Percentiles rank a stretch among this genome's conserved stretches.
These are phyloP conservation scores for Sciurus vulgaris DNA, from an alignment of 2,797 vertebrate species.

Conservation along the genomic window DNA sequence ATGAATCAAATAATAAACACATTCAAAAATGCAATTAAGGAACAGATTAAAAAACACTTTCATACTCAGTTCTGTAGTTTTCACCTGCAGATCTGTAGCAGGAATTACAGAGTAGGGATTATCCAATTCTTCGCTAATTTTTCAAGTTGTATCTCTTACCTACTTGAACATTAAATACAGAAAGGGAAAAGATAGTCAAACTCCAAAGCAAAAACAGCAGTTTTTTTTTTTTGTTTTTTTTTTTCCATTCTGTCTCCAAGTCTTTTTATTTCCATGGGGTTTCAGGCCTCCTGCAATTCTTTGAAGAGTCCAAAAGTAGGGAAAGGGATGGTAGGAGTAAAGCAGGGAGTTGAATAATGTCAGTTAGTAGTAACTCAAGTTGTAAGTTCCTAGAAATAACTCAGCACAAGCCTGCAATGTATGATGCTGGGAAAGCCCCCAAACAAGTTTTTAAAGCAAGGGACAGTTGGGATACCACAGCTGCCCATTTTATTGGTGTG, in stretches of 20 bases:
- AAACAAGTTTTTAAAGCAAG: too few species aligned
- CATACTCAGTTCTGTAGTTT: slow-evolving; percentile 23
- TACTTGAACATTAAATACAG: neutral
- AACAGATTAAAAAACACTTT: neutral
- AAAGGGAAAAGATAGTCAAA: neutral
- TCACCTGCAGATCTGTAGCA: neutral
- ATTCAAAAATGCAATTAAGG: slow-evolving; percentile 56
- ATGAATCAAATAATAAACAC: neutral
- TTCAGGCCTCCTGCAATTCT: neutral
- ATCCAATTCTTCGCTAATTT: neutral
- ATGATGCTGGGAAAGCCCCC: too few species aligned
- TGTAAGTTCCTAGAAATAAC: neutral
- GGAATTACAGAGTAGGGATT: neutral
- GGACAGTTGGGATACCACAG: too few species aligned
- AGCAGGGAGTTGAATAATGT: neutral
- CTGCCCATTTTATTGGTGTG: too few species aligned
- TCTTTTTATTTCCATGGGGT: slow-evolving; percentile 68
- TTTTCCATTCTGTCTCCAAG: neutral
- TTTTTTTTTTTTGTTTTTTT: neutral
- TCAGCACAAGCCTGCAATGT: too few species aligned
- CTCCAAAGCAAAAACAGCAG: slow-evolving; percentile 27
- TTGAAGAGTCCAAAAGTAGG: neutral
- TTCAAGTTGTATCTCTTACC: slow-evolving; percentile 35
- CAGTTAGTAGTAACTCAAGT: neutral
- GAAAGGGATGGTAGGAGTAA: neutral